phyloP scores from a whole-genome alignment of 2,113 vertebrate species.

The Poeciliopsis occidentalis region DNA sequence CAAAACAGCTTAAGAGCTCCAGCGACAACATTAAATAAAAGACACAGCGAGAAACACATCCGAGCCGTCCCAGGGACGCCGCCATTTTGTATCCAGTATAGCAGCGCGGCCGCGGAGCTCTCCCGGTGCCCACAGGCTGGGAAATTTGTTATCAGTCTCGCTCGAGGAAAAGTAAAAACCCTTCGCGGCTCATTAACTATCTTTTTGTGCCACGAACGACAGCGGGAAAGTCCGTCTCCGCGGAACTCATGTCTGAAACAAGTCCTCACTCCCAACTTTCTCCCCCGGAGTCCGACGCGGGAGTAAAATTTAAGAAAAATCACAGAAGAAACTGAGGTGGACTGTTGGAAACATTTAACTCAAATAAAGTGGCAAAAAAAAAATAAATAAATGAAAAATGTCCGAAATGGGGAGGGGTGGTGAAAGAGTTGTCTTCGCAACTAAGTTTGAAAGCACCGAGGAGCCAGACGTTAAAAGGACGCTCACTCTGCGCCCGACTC shows the following conservation, averaged over 20 bases:
- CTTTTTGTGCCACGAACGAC: not conserved
- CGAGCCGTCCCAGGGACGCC: slow-evolving; percentile 80
- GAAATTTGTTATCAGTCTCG: slow-evolving; percentile 32
- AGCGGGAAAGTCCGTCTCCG: slow-evolving; percentile 23
- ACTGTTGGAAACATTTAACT: not conserved
- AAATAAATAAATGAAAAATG: slow-evolving; percentile 12
- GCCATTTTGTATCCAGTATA: slow-evolving; percentile 93
- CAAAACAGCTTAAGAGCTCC: slow-evolving; percentile 50
- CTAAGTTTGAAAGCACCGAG: slow-evolving; percentile 17
- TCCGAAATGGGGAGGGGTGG: slow-evolving; percentile 42
- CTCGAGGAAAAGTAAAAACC: slow-evolving; percentile 9
- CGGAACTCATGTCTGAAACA: slow-evolving; percentile 49
- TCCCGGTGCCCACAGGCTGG: slow-evolving; percentile 61
- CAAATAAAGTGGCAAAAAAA: not conserved
- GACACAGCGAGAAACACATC: slow-evolving; percentile 68
- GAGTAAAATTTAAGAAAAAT: slow-evolving; percentile 68
- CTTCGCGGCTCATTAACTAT: slow-evolving; percentile 38
- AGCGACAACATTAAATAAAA: slow-evolving; percentile 74
- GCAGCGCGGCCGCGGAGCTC: slow-evolving; percentile 72
- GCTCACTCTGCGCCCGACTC: not conserved
- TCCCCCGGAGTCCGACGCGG: slow-evolving; percentile 44
- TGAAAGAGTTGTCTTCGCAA: slow-evolving; percentile 23
- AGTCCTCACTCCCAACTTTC: slow-evolving; percentile 66
- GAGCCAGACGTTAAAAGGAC: slow-evolving; percentile 24
- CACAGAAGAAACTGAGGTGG: slow-evolving; percentile 24